phyloP scores from a whole-genome alignment of 2,888 invertebrate species.

The Sarcophaga subvicina region DNA sequence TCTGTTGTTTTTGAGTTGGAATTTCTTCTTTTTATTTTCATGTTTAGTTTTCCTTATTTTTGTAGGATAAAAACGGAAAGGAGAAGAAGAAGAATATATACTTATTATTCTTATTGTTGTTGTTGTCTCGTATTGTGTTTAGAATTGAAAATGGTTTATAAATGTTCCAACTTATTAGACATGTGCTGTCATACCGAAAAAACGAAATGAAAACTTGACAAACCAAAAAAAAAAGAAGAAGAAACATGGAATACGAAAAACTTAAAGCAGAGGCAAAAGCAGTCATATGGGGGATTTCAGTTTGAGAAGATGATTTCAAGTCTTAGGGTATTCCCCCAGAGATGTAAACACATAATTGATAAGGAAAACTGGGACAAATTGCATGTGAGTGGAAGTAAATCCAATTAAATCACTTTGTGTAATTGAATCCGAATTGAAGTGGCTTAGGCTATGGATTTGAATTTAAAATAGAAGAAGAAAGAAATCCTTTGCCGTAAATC shows the following conservation, averaged over 20 bases:
- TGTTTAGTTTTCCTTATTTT: background rate
- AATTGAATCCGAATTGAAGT: no score
- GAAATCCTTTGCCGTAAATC: no score
- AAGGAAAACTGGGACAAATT: slow-evolving; percentile 20
- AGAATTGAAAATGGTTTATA: slow-evolving; percentile 62
- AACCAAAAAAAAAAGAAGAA: slow-evolving; percentile 31
- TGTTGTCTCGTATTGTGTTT: slow-evolving; percentile 45
- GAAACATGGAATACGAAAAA: background rate
- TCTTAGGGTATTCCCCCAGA: slow-evolving; percentile 28
- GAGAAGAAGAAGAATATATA: no score
- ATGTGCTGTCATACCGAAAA: slow-evolving; percentile 61
- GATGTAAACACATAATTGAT: slow-evolving; percentile 35
- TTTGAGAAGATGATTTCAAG: slow-evolving; percentile 24
- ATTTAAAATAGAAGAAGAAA: no score
- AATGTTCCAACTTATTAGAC: slow-evolving; percentile 64
- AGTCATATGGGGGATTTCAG: slow-evolving; percentile 42
- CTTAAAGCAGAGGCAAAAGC: background rate
- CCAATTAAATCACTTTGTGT: no score
- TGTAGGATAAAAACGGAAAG: background rate
- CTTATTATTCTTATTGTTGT: background rate
- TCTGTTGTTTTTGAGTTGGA: background rate
- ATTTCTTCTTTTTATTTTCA: background rate
- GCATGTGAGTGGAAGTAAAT: slow-evolving; percentile 4
- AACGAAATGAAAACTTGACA: slow-evolving; percentile 57
- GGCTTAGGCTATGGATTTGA: no score